Evolutionary conservation across 2,888 invertebrate genomes (phyloP).

Genomic region (Troilus luridus): DNA sequence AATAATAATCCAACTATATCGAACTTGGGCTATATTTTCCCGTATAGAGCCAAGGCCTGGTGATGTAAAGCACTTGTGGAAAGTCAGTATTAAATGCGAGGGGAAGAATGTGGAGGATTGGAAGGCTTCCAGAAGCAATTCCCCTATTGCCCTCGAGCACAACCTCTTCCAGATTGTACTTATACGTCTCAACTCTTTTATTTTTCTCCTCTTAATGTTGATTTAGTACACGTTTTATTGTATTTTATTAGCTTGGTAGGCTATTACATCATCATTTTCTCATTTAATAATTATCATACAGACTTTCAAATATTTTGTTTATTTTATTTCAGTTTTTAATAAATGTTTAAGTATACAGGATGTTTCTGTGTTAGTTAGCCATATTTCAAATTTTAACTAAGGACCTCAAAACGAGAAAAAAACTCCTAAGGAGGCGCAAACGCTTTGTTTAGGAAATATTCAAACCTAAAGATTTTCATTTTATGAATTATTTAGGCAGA

Average conservation of each 20-base stretch:
- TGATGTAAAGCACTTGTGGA: background rate
- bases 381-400: too few species aligned
- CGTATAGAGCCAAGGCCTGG: background rate
- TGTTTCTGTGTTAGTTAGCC: too few species aligned
- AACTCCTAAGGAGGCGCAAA: too few species aligned
- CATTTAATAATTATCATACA: too few species aligned
- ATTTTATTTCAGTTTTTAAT: too few species aligned
- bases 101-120: background rate
- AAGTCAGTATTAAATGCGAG: constrained; percentile 10
- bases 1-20: background rate
- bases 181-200: background rate
- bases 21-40: background rate
- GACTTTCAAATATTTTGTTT: too few species aligned
- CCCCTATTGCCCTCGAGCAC: background rate
- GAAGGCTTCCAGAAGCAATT: constrained; percentile 41
- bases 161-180: background rate
- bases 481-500: too few species aligned
- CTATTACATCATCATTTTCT: background rate
- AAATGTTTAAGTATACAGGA: too few species aligned
- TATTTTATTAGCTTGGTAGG: background rate
- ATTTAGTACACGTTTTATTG: background rate
- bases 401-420: too few species aligned
- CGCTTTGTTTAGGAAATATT: too few species aligned
- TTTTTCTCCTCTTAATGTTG: background rate
- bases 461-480: too few species aligned